Evolutionary conservation across 2,888 invertebrate species (phyloP), one percentile per base, ranked within the genome.

Genomic region (Fissipunctia ypsillon): DNA sequence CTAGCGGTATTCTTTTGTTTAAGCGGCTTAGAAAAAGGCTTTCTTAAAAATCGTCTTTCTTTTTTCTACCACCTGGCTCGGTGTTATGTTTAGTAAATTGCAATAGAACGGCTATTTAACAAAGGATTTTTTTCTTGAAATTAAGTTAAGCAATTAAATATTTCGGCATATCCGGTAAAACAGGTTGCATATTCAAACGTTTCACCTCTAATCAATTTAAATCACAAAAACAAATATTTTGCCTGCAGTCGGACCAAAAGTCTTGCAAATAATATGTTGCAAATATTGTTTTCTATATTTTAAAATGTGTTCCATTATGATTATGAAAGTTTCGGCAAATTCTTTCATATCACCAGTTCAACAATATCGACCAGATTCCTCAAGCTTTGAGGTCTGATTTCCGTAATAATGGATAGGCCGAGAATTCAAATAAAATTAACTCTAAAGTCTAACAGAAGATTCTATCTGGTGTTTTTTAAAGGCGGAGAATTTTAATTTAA

Each of bases 1-100:
- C n/a, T n/a, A 83, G 78, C 84, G 73, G 81, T 74, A 67, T 31
- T 75, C 56, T 73, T 57, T 74, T 77, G 52, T 69, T 56, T 25
- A 9, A 61, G 3, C 19, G 3, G n/a, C 3, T 16, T 52, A 82
- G 54, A 14, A 54, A 54, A 56, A 10, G 14, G 0, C 0, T 28
- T 48, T 45, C 25, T n/a, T 19, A 9, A 7, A 28, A 28, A 48
- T 10, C 1, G 7, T 12, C 1, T 38, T 61, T 19, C 28, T 4
- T 22, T 22, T 38, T 12, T 31, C n/a, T 38, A 48, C 9, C 22
- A 45, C 10, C 25, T 43, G 16, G 12, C 4, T 14, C 4, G 6
- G 28, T 25, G 56, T 25, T 28, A 43, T 16, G 7, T 38, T 68
- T 52, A 25, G 0, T 3, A 35, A 28, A 45, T 31, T 31, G 6